phyloP scores from a whole-genome alignment of 2,113 vertebrate genomes.

The Fregata magnificens region DNA sequence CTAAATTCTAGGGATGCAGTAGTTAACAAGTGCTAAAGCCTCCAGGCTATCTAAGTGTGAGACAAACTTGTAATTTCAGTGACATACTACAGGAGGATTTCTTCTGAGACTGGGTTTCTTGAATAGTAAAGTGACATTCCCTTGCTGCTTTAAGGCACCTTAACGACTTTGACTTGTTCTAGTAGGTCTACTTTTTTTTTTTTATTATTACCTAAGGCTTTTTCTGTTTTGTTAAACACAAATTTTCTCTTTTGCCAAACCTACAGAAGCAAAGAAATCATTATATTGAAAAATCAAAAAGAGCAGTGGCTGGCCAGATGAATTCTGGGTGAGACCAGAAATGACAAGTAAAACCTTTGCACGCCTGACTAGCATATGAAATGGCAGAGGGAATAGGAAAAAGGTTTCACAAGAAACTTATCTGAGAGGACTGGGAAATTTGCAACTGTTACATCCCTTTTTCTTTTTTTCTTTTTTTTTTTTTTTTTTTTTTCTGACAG shows the following conservation, averaged over 20 bases:
- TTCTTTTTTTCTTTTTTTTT: no score
- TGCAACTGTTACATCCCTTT: background rate
- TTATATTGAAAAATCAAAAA: slow-evolving; percentile 1
- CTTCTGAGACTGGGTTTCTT: background rate
- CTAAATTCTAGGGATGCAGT: background rate
- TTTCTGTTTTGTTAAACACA: slow-evolving; percentile 24
- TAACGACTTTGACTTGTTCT: background rate
- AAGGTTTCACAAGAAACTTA: background rate
- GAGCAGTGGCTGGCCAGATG: slow-evolving; percentile 27
- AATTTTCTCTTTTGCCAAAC: slow-evolving; percentile 4
- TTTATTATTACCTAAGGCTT: background rate
- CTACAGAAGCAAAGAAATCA: slow-evolving; percentile 52
- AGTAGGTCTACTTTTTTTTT: background rate
- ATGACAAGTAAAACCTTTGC: background rate
- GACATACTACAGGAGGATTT: background rate
- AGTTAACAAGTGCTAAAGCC: background rate
- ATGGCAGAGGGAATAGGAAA: background rate
- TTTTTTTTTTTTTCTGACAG: background rate
- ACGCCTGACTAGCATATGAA: background rate
- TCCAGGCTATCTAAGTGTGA: background rate
- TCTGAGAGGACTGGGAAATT: background rate
- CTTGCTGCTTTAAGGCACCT: background rate
- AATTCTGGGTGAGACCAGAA: slow-evolving; percentile 45
- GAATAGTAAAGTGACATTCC: background rate
- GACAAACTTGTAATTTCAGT: background rate